Base-by-base conservation (phyloP, 2,797 vertebrate species). In the Babyrousa celebensis region DNA sequence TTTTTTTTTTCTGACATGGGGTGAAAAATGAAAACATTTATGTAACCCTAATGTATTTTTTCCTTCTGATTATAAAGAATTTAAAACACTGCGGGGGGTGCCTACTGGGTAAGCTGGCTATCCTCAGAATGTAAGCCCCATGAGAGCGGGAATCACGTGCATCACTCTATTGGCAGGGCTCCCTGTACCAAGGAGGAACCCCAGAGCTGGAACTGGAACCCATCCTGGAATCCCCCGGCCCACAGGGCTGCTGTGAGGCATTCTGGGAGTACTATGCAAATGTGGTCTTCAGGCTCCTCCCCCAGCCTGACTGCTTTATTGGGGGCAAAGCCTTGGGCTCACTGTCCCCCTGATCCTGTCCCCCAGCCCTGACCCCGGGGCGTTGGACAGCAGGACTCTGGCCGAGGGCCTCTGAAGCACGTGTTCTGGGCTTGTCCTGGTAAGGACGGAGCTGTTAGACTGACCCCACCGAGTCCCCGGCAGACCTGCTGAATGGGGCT, bases 401-500 rank as follows among this genome's bases (percentile, higher is more conserved):
- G 7, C 27, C 89, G 17, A 6, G 62, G 21, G 62, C 43, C 63
- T 23, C 72, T 18, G 2, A 80, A 29, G 86, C 62, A 85, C 36
- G 78, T 77, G 91, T 87, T 86, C 63, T 0, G 1, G 86, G 84
- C 94, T 90, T 85, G 71, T 95, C 92, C 96, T 65, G 89, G 97
- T 96, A 32, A 97, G 96, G 77, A 95, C 98, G 96, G 98, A 96
- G 98, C 94, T 99, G 98, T 99, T 98, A 98, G 98, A 98, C 98
- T 99, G 99, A 99, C 98, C 99, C 97, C 88, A 98, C 97, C 5
- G 56, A 98, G 98, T 95, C 98, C 98, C 98, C 58, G 85, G 95
- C 98, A 98, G 99, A 99, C 99, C 99, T 99, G 99, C 98, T 99
- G 99, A 99, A 99, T 97, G 97, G 98, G 98, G 98, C 99, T 99